A percentile compares a stretch with the other conserved stretches of the same genome.
Conservation (phyloP, 2,797 vertebrate genomes). For the Anolis apletophallus region DNA sequence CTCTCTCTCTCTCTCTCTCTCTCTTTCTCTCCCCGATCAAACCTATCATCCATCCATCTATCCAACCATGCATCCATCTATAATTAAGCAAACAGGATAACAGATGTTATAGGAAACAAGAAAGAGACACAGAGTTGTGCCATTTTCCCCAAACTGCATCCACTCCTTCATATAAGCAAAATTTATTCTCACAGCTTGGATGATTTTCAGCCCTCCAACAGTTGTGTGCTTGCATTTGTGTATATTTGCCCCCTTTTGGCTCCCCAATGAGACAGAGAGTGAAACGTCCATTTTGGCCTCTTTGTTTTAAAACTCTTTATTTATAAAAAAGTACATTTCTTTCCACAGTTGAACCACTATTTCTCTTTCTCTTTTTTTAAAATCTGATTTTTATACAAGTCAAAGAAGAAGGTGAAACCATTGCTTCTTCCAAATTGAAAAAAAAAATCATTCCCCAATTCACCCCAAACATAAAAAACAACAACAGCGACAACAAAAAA, state of each 20-base stretch:
- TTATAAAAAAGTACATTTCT: conserved; percentile 86
- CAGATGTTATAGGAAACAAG: not conserved
- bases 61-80: too few species aligned
- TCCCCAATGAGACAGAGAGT: not conserved
- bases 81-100: not conserved
- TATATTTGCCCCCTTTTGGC: not conserved
- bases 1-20: too few species aligned
- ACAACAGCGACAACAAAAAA: not conserved
- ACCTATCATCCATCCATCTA: too few species aligned
- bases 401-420: conserved; percentile 78
- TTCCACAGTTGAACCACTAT: conserved; percentile 79
- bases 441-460: conserved; percentile 53
- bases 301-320: conserved; percentile 83
- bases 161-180: too few species aligned
- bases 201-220: too few species aligned
- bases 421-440: conserved; percentile 71
- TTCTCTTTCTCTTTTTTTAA: conserved; percentile 38
- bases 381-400: conserved; percentile 81
- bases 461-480: conserved; percentile 50
- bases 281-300: accelerated
- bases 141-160: not conserved
- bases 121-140: too few species aligned
- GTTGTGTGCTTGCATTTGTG: not conserved
- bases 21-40: too few species aligned
- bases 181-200: not conserved